A percentile compares a stretch with the other conserved stretches of the same genome.
These are phyloP conservation scores for Amphiprion percula DNA, from an alignment of 2,113 vertebrate species.

Conservation along the genomic window DNA sequence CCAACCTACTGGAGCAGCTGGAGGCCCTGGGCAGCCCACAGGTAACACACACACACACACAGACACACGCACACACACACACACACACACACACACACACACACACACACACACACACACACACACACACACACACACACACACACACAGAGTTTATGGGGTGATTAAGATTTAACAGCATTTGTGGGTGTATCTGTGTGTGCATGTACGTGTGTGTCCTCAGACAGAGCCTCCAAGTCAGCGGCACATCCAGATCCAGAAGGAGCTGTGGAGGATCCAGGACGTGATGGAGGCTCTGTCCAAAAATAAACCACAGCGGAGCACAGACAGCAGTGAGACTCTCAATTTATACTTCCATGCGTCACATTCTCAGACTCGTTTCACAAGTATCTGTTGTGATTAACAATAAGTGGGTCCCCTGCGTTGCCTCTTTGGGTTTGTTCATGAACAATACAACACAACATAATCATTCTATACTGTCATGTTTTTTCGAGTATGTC, in stretches of 20 bases:
- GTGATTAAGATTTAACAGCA: constrained; percentile 11
- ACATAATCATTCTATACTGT: no score
- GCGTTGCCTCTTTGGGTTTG: no score
- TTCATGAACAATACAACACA: no score
- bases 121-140: neutral
- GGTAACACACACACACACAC: constrained; percentile 61
- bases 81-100: neutral
- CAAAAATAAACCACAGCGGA: constrained; percentile 91
- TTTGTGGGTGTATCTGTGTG: constrained; percentile 14
- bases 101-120: constrained; percentile 23
- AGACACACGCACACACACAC: constrained; percentile 19
- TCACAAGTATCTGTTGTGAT: no score
- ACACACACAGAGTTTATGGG: neutral
- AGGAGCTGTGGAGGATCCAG: constrained; percentile 97
- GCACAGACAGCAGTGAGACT: constrained; percentile 62
- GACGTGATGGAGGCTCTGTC: constrained; percentile 96
- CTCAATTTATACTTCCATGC: neutral
- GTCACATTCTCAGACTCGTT: neutral
- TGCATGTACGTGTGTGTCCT: constrained; percentile 21
- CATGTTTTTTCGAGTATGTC: no score
- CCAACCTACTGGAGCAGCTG: constrained; percentile 92
- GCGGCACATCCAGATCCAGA: constrained; percentile 95
- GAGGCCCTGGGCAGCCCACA: constrained; percentile 91
- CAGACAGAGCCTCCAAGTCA: constrained; percentile 96
- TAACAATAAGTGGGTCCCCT: no score